Evolutionary conservation across 2,888 invertebrate genomes (phyloP).

Genomic region (Tribolium freemani): DNA sequence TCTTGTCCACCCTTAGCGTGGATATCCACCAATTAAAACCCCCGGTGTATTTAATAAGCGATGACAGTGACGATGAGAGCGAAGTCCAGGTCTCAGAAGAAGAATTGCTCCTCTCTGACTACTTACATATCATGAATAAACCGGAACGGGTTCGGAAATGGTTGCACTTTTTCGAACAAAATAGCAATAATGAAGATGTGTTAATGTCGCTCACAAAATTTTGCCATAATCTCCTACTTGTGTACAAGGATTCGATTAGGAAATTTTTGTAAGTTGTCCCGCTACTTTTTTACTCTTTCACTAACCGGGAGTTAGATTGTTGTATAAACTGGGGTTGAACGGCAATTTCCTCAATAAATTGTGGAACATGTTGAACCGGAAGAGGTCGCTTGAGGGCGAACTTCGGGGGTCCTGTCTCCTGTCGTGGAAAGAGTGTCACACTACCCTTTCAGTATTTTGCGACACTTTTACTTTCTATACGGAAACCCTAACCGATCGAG

Average conservation of each 20-base stretch:
- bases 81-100: constrained; percentile 69
- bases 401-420: constrained; percentile 58
- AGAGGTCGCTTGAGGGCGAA: constrained; percentile 56
- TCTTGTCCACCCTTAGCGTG: constrained; percentile 70
- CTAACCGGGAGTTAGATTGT: constrained; percentile 52
- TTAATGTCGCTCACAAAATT: constrained; percentile 70
- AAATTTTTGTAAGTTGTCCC: constrained; percentile 79
- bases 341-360: constrained; percentile 64
- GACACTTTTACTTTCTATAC: constrained; percentile 68
- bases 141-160: constrained; percentile 68
- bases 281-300: neutral
- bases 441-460: constrained; percentile 65
- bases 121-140: constrained; percentile 63
- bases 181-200: constrained; percentile 61
- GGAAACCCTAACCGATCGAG: constrained; percentile 66
- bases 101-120: constrained; percentile 62
- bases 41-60: constrained; percentile 64
- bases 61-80: constrained; percentile 70
- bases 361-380: constrained; percentile 61
- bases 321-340: constrained; percentile 65
- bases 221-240: constrained; percentile 87
- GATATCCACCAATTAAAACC: constrained; percentile 64
- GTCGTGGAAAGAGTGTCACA: constrained; percentile 64
- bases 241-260: constrained; percentile 85
- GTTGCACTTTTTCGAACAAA: constrained; percentile 68